Conservation (phyloP, 1,140 invertebrate genomes). For the Drosophila eugracilis region DNA sequence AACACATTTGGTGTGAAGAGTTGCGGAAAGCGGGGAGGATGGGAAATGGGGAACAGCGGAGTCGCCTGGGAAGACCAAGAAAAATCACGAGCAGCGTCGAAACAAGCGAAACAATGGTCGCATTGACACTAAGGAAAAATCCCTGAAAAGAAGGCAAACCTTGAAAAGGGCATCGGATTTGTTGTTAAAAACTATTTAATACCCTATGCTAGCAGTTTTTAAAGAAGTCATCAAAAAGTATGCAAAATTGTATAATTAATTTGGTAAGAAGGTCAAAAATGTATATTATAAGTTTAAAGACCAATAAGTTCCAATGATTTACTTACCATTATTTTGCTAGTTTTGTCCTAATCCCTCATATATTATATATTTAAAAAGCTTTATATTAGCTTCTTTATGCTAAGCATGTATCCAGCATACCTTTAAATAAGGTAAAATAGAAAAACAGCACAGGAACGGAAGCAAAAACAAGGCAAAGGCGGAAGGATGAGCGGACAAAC, state of each 20-base stretch:
- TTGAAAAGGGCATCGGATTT: background rate
- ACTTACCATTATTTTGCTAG: too few relatives aligned
- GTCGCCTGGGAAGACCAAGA: conserved; percentile 35
- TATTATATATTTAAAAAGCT: too few relatives aligned
- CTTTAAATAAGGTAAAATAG: too few relatives aligned
- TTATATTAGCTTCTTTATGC: too few relatives aligned
- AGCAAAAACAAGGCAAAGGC: conserved; percentile 7
- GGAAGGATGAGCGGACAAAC: conserved; percentile 2
- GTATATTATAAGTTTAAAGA: too few relatives aligned
- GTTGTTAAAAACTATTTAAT: background rate
- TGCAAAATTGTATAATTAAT: background rate
- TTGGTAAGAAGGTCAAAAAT: too few relatives aligned
- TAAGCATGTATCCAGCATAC: background rate
- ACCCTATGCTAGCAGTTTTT: background rate
- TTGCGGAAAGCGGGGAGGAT: conserved; percentile 20
- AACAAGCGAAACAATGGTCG: conserved; percentile 60
- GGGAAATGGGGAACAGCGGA: conserved; percentile 11
- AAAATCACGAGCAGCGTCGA: conserved; percentile 53
- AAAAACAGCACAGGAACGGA: background rate
- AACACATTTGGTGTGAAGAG: conserved; percentile 78
- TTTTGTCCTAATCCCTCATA: too few relatives aligned
- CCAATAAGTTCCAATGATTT: too few relatives aligned
- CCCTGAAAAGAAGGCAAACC: background rate
- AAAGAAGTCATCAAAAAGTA: background rate
- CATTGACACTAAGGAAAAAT: conserved; percentile 50